Percentiles rank a stretch among this genome's conserved stretches.
Conservation (phyloP, 2,888 invertebrate genomes). For the Coremacera marginata region DNA sequence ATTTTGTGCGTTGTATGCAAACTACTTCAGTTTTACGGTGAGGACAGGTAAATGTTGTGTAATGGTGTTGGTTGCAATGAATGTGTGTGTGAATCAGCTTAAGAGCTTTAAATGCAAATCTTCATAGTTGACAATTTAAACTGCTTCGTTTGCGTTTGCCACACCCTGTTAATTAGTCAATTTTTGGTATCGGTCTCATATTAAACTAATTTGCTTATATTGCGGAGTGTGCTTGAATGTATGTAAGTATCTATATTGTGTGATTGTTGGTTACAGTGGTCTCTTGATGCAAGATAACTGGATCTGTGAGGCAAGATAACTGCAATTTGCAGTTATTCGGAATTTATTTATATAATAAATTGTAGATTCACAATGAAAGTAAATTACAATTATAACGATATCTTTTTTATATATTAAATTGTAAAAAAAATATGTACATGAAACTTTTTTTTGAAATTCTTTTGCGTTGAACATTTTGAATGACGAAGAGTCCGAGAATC, state of each 20-base stretch:
- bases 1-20: constrained; percentile 3
- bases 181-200: not conserved
- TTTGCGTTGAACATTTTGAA: too few species aligned
- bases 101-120: not conserved
- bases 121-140: not conserved
- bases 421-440: too few species aligned
- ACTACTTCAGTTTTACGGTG: not conserved
- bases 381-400: constrained; percentile 24
- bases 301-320: constrained; percentile 20
- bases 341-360: constrained; percentile 17
- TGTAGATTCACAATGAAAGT: not conserved
- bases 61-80: too few species aligned
- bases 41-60: not conserved
- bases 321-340: constrained; percentile 17
- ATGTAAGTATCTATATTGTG: not conserved
- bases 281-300: constrained; percentile 22
- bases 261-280: not conserved
- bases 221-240: not conserved
- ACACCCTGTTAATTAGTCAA: too few species aligned
- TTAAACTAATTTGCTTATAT: not conserved
- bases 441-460: too few species aligned
- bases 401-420: too few species aligned
- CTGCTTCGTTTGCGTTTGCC: not conserved
- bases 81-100: not conserved
- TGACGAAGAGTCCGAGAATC: too few species aligned